Evolutionary conservation across 2,888 invertebrate genomes (phyloP).

Genomic region (Cosmopolites sordidus): DNA sequence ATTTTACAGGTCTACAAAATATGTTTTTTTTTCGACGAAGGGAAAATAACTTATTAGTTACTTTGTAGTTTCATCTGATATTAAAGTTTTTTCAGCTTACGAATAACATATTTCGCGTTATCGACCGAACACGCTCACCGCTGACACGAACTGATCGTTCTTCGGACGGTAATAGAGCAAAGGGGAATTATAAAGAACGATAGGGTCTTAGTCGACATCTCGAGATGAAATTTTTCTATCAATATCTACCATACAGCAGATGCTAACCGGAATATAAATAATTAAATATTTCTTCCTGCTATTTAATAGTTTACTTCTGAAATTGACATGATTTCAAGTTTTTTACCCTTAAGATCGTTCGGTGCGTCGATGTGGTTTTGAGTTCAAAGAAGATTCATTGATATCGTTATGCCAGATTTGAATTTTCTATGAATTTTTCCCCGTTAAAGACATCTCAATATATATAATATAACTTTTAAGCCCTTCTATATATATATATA

Average conservation of each 20-base stretch:
- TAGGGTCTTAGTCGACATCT: constrained; percentile 21
- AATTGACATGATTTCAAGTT: not conserved
- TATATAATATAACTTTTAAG: no score
- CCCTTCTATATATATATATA: no score
- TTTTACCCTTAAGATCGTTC: no score
- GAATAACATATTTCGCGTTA: constrained; percentile 19
- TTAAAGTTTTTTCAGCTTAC: constrained; percentile 14
- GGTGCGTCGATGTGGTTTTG: no score
- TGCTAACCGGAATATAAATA: constrained; percentile 19
- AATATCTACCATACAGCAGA: constrained; percentile 18
- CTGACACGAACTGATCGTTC: constrained; percentile 23
- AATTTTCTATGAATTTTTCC: no score
- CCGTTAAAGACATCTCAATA: no score
- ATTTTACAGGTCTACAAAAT: no score
- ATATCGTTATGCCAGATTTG: no score
- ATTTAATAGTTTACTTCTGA: not conserved
- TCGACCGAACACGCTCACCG: constrained; percentile 18
- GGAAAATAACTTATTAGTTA: not conserved
- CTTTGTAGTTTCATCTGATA: constrained; percentile 19
- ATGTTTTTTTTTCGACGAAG: not conserved
- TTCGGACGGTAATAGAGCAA: constrained; percentile 21
- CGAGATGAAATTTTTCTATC: constrained; percentile 18
- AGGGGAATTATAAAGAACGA: constrained; percentile 11
- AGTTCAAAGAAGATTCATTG: no score
- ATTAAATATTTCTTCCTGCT: constrained; percentile 3